A percentile compares a stretch with the other conserved stretches of the same genome.
These are phyloP conservation scores for Drosophila micromelanica DNA, from an alignment of 1,140 invertebrate species.

Conservation along the genomic window DNA sequence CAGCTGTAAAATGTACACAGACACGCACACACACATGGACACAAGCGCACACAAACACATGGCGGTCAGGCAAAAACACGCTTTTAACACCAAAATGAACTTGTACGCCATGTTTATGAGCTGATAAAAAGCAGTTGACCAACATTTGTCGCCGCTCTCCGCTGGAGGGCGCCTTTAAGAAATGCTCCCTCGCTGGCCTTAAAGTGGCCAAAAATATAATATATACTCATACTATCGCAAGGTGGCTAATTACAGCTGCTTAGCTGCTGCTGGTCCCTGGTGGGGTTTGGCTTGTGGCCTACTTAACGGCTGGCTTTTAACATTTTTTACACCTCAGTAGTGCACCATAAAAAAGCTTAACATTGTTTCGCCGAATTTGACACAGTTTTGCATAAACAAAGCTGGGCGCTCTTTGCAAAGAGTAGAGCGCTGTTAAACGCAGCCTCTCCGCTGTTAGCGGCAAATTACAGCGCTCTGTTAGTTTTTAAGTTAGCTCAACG, in stretches of 20 bases:
- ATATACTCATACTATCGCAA: background rate
- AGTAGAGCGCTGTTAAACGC: constrained; percentile 40
- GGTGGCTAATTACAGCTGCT: constrained; percentile 35
- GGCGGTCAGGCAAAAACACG: constrained; percentile 57
- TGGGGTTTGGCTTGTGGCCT: constrained; percentile 41
- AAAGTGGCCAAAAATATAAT: constrained; percentile 14
- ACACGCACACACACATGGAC: constrained; percentile 28
- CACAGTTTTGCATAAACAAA: constrained; percentile 37
- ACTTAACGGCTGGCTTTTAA: constrained; percentile 52
- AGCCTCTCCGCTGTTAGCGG: background rate
- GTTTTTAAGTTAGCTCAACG: constrained; percentile 18
- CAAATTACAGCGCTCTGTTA: constrained; percentile 25
- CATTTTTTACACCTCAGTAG: constrained; percentile 52
- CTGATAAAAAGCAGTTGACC: constrained; percentile 82
- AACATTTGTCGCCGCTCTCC: constrained; percentile 57
- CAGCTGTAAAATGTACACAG: constrained; percentile 61
- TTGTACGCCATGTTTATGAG: constrained; percentile 79
- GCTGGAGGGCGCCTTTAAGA: constrained; percentile 50
- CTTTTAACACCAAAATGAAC: constrained; percentile 80
- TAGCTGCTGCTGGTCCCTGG: constrained; percentile 9
- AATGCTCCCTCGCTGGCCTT: constrained; percentile 6
- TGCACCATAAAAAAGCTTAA: constrained; percentile 57
- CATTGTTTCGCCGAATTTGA: constrained; percentile 40
- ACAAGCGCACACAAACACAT: constrained; percentile 28
- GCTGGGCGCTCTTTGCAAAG: constrained; percentile 49